phyloP scores from a whole-genome alignment of 2,113 vertebrate genomes.

The Lonchura striata region DNA sequence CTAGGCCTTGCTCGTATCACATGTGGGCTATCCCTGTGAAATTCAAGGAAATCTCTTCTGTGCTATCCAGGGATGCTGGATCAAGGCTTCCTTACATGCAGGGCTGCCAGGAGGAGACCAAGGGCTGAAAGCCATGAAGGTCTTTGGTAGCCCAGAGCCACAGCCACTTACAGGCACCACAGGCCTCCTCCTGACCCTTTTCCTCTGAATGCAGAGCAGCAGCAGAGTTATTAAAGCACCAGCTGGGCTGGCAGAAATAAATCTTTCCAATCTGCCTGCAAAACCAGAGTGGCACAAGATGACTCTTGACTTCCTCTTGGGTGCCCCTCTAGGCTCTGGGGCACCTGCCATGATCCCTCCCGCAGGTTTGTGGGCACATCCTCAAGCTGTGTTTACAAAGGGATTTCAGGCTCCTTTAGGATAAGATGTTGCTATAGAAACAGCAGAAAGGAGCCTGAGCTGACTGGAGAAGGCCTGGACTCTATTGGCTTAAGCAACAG shows the following conservation, averaged over 20 bases:
- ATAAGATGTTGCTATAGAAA: slow-evolving; percentile 62
- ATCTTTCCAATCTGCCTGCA: slow-evolving; percentile 2
- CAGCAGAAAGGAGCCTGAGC: slow-evolving; percentile 20
- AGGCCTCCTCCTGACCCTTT: not conserved
- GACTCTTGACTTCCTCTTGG: slow-evolving; percentile 22
- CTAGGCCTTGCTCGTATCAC: not conserved
- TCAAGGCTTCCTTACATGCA: not conserved
- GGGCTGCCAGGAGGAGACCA: not conserved
- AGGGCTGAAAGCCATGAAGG: not conserved
- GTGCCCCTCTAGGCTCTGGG: not conserved
- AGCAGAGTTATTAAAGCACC: not conserved
- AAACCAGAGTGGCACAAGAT: not conserved
- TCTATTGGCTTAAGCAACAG: not conserved
- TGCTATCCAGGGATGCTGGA: not conserved
- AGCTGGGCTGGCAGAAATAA: slow-evolving; percentile 24
- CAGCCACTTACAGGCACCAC: not conserved
- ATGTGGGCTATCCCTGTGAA: not conserved
- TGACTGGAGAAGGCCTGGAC: not conserved
- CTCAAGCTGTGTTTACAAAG: slow-evolving; percentile 44
- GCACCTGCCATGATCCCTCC: slow-evolving; percentile 13
- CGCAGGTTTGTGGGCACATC: not conserved
- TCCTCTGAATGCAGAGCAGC: not conserved
- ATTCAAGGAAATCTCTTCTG: not conserved
- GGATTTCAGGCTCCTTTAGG: slow-evolving; percentile 49
- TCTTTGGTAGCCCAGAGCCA: not conserved